Base-by-base conservation (phyloP, 1,140 invertebrate genomes). In the Drosophila ficusphila region DNA sequence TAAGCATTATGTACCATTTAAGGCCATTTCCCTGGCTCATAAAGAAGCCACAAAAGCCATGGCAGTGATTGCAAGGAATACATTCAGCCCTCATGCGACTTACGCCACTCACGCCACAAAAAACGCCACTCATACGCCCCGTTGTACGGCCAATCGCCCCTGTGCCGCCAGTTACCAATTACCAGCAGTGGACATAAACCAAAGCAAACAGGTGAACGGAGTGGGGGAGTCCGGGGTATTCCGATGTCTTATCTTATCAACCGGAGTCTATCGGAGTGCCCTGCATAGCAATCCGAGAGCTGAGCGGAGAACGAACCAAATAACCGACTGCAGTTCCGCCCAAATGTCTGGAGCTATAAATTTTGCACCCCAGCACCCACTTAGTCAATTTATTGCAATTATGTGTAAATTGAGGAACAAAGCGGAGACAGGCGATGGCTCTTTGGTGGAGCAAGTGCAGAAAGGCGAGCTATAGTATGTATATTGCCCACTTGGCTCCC, bases 331-430 rank as follows among this genome's bases (percentile, higher is more conserved):
- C 60, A 64, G 31, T 44, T 51, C 33, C 33, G 41, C 54, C 46
- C 46, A 31, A 21, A 19, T 18, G 46, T 25, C 19, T 39, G 19
- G 23, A 51, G 38, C 25, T 38, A 77, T 73, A 60, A 56, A 77
- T 76, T 60, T 61, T 42, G 39, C 16, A 39, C 29, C 42, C 58
- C 27, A 14, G 42, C 64, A 52, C 67, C 67, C 48, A 58, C 53
- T 65, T 36, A 81, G 58, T 77, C 76, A 86, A 86, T 86, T 86
- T 86, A 86, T 88, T 77, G 82, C 81, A 86, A 88, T 86, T 86
- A 86, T 81, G 81, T 86, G 81, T 81, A 86, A 86, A 86, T 86
- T 86, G 68, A 77, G 73, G 77, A 76, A 86, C 81, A 86, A 86
- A 81, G 81, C 72, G 62, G 61, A 46, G 68, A 56, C 62, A 76